phyloP scores from a whole-genome alignment of 2,113 vertebrate genomes.

The Rousettus leschenaultii region DNA sequence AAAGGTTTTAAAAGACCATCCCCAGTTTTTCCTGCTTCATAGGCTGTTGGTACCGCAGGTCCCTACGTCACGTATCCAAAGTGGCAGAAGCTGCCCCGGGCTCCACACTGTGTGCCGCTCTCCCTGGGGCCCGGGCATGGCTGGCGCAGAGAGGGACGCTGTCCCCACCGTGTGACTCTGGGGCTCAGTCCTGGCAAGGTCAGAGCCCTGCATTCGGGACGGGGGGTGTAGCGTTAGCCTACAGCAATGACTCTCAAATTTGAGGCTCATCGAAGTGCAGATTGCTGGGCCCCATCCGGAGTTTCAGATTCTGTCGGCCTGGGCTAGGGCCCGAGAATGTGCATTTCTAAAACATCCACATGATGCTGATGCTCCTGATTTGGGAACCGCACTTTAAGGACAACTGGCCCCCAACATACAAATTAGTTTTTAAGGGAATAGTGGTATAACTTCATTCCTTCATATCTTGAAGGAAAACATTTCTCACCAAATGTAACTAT shows the following conservation, averaged over 20 bases:
- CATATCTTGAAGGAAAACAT: neutral
- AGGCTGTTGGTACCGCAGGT: neutral
- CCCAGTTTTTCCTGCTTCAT: neutral
- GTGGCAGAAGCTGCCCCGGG: neutral
- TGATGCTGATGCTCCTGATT: neutral
- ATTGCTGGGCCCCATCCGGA: neutral
- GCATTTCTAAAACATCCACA: neutral
- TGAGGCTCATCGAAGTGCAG: neutral
- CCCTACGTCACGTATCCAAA: neutral
- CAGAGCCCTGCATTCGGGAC: neutral
- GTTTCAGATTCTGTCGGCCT: neutral
- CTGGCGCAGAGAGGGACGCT: neutral
- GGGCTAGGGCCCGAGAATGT: neutral
- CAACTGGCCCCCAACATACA: neutral
- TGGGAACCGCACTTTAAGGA: neutral
- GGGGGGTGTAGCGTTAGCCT: neutral
- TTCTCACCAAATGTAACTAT: neutral
- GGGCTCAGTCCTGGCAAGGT: neutral
- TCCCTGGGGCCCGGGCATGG: neutral
- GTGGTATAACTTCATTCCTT: neutral
- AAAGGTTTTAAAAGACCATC: neutral
- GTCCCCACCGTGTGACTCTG: neutral
- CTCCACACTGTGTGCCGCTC: neutral
- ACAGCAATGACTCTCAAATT: neutral
- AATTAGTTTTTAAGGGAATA: neutral